phyloP scores from a whole-genome alignment of 1,140 invertebrate genomes.

The Papilio helenus region DNA sequence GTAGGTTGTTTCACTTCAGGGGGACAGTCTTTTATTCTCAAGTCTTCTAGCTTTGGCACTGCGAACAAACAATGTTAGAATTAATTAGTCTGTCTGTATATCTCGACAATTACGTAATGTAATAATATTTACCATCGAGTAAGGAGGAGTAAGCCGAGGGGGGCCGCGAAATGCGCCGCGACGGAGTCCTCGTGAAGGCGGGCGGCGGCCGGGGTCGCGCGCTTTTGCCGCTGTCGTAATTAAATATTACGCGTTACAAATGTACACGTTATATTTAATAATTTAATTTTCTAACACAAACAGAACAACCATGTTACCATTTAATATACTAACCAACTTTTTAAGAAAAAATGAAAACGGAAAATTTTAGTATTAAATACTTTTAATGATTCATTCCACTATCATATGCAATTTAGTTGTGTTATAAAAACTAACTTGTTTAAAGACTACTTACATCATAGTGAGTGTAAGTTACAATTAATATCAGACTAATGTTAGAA shows the following conservation, averaged over 20 bases:
- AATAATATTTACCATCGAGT: slow-evolving; percentile 65
- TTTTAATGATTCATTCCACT: no score
- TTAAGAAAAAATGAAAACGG: neutral
- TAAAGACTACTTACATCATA: neutral
- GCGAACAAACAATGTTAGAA: slow-evolving; percentile 58
- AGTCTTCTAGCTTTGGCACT: slow-evolving; percentile 84
- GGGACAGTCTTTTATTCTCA: slow-evolving; percentile 82
- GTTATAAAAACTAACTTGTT: no score
- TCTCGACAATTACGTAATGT: slow-evolving; percentile 29
- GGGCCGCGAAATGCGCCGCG: slow-evolving; percentile 91
- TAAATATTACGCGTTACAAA: slow-evolving; percentile 4
- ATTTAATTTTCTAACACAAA: slow-evolving; percentile 45
- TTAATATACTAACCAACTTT: neutral
- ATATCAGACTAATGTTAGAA: neutral
- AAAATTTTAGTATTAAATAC: neutral
- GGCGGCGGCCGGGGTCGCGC: slow-evolving; percentile 87
- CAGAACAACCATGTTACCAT: neutral
- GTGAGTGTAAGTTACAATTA: neutral
- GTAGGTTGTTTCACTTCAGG: slow-evolving; percentile 85
- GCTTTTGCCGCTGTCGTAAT: slow-evolving; percentile 84
- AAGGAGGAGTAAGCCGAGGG: slow-evolving; percentile 83
- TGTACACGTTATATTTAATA: slow-evolving; percentile 46
- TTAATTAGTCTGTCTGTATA: slow-evolving; percentile 29
- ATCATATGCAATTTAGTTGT: no score
- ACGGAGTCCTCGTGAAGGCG: slow-evolving; percentile 94